Evolutionary conservation across 2,888 invertebrate genomes (phyloP).

Genomic region (Heliconius sara): DNA sequence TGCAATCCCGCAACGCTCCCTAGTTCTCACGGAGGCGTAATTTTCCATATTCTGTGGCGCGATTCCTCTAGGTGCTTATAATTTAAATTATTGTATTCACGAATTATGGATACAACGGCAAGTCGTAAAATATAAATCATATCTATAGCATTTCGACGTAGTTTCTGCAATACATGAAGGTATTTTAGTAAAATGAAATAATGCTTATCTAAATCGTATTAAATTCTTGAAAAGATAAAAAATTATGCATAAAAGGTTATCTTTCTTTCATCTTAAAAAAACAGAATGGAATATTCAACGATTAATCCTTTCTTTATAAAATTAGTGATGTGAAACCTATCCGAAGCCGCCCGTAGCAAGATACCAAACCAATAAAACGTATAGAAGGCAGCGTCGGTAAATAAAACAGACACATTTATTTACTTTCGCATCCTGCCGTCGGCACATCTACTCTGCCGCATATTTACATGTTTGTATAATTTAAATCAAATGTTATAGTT

Average conservation of each 20-base stretch:
- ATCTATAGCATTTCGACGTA: background rate
- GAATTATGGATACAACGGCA: constrained; percentile 15
- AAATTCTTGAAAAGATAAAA: background rate
- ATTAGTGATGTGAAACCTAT: constrained; percentile 42
- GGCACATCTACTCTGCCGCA: constrained; percentile 44
- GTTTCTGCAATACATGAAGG: background rate
- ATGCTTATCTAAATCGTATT: background rate
- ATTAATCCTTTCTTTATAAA: constrained; percentile 30
- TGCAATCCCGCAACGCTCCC: constrained; percentile 47
- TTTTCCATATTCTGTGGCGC: constrained; percentile 49
- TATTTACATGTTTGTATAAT: constrained; percentile 16
- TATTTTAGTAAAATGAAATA: background rate
- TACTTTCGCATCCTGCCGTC: constrained; percentile 52
- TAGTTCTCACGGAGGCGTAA: constrained; percentile 56
- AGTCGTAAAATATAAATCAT: constrained; percentile 10
- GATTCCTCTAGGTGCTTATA: constrained; percentile 2
- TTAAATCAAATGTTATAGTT: constrained; percentile 13
- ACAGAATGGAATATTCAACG: constrained; percentile 9
- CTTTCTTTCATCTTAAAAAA: background rate
- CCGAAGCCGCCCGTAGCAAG: constrained; percentile 49
- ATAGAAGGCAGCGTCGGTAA: constrained; percentile 51
- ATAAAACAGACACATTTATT: constrained; percentile 61
- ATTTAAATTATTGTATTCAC: constrained; percentile 31
- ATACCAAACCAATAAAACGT: constrained; percentile 55
- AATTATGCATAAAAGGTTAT: background rate